phyloP scores from a whole-genome alignment of 2,888 invertebrate species.

The Imbricaverruca yamaguchii region DNA sequence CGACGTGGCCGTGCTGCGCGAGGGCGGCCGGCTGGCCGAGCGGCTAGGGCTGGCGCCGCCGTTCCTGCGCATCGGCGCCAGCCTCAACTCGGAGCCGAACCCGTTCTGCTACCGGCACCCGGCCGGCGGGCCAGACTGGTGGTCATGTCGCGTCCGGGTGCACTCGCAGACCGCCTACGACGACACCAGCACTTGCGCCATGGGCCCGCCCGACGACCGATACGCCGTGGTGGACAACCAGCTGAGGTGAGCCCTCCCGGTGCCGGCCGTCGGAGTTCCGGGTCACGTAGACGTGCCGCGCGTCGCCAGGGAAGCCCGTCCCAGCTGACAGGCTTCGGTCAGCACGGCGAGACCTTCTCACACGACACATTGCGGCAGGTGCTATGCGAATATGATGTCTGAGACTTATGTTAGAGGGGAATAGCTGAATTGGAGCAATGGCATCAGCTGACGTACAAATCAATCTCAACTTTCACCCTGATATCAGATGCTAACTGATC shows the following conservation, averaged over 20 bases:
- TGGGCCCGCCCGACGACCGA: conserved; percentile 22
- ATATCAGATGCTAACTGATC: no score
- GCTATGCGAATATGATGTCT: no score
- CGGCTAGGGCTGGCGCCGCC: not conserved
- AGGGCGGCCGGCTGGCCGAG: conserved; percentile 2
- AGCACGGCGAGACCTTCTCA: no score
- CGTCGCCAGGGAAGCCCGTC: no score
- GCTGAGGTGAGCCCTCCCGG: conserved; percentile 6
- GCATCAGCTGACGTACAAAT: no score
- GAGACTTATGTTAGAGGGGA: no score
- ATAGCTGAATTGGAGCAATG: no score
- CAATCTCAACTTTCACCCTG: no score
- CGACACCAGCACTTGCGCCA: conserved; percentile 25
- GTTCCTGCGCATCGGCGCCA: not conserved
- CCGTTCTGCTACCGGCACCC: conserved; percentile 19
- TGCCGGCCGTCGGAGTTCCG: no score
- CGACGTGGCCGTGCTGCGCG: conserved; percentile 36
- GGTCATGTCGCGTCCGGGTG: conserved; percentile 25
- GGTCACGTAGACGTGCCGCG: no score
- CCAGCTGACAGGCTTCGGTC: no score
- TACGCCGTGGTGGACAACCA: conserved; percentile 24
- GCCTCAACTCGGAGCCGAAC: not conserved
- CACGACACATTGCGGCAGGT: no score
- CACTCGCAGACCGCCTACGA: conserved; percentile 23
- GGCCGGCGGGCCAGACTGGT: conserved; percentile 6